Evolutionary conservation across 1,140 invertebrate genomes (phyloP).

Genomic region (Drosophila kikkawai): DNA sequence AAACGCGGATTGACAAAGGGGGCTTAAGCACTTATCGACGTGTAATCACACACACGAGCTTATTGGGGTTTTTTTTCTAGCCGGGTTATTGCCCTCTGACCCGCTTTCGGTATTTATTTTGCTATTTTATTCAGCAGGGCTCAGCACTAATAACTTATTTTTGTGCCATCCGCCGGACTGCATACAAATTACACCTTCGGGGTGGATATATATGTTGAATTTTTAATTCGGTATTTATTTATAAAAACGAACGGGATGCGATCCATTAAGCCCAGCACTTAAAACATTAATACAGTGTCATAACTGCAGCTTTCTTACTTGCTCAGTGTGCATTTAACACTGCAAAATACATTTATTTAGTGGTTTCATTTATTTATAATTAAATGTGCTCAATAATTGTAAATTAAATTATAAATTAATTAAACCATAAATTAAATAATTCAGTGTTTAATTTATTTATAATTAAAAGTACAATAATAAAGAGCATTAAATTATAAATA

Average conservation of each 20-base stretch:
- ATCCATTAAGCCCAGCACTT: not conserved
- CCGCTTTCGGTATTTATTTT: not conserved
- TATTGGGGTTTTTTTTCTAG: slow-evolving; percentile 22
- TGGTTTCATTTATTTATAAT: too few species aligned
- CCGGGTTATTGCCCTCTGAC: not conserved
- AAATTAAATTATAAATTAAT: too few species aligned
- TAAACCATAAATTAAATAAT: not conserved
- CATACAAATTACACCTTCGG: not conserved
- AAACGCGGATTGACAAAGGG: slow-evolving; percentile 9
- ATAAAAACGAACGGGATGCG: not conserved
- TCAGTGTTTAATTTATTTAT: too few species aligned
- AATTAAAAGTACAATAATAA: too few species aligned
- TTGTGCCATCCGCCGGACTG: not conserved
- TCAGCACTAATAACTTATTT: slow-evolving; percentile 13
- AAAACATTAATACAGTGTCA: not conserved
- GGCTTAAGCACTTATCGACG: slow-evolving; percentile 21
- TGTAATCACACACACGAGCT: slow-evolving; percentile 21
- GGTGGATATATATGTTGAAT: not conserved
- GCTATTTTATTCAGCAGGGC: slow-evolving; percentile 4
- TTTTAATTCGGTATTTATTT: slow-evolving; percentile 1
- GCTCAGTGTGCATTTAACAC: not conserved
- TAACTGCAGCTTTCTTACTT: not conserved
- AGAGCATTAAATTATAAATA: too few species aligned
- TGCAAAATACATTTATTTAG: not conserved
- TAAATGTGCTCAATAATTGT: too few species aligned